Evolutionary conservation across 2,888 invertebrate species (phyloP), one percentile per base, ranked within the genome.

Genomic region (Ectemnius continuus): DNA sequence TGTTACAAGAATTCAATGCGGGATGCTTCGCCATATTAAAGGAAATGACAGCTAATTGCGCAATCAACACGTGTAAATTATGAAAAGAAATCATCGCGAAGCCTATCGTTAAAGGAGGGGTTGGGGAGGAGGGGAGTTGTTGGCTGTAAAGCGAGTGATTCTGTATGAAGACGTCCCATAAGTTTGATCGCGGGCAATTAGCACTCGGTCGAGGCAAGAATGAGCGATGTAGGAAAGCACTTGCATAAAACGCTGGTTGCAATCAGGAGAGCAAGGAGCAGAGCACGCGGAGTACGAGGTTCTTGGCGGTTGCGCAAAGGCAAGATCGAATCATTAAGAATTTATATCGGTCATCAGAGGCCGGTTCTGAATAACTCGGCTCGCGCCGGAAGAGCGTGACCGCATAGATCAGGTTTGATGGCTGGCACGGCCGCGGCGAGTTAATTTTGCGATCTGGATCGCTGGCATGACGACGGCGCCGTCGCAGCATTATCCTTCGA

Each of bases 401-500:
- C 52, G 52, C 52, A 52, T 52, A 52, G 16, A 52, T 52, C 52
- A 52, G 36, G 36, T 36, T 52, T 16, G 52, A 52, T 52, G 52
- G 52, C 52, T 14, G 13, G 14, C 52, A 11, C 14, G 52, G 52
- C 52, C 16, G n/a, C 16, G n/a, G 52, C 52, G 52, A 14, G 52
- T 16, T 16, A 16, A 16, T 52, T 52, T 52, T 13, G 52, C 28
- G 47, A 58, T 36, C 60, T 23, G 60, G 76, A 67, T 52, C 72
- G 46, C 66, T 62, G 73, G 67, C 66, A 68, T 16, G 52, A 52
- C 52, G 52, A 36, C 52, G 52, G 16, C 52, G 46, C 20, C 26
- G 46, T 52, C 46, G 36, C 57, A 67, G 60, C 61, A 59, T 48
- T 36, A 74, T 79, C 76, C 73, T 61, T 61, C 67, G 73, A 73